Conservation (phyloP, 2,888 invertebrate species). For the Xylophagus ater region DNA sequence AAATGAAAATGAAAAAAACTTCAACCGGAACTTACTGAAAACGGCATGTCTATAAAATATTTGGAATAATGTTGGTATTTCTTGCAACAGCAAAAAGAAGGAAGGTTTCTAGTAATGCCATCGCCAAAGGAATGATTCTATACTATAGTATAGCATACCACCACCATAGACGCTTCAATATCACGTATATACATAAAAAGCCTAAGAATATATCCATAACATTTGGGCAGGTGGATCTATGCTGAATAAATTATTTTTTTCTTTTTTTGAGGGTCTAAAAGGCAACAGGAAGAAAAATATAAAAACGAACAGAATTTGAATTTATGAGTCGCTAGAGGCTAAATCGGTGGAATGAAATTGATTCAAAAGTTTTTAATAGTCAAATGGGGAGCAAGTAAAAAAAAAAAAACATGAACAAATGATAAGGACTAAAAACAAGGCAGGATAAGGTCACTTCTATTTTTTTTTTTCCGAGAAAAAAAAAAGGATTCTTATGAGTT, state of each 20-base stretch:
- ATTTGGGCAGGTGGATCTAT: conserved; percentile 10
- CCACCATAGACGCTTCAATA: no score
- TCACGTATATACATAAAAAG: no score
- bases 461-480: conserved; percentile 4
- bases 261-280: not conserved
- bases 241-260: conserved; percentile 5
- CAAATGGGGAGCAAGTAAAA: conserved; percentile 2
- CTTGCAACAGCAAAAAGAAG: no score
- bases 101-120: no score
- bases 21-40: conserved; percentile 5
- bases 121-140: no score
- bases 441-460: no score
- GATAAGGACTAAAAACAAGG: no score
- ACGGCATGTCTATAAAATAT: conserved; percentile 9
- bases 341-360: conserved; percentile 8
- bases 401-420: conserved; percentile 3
- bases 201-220: no score
- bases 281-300: conserved; percentile 7
- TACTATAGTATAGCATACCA: no score
- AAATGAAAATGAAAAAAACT: no score
- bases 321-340: conserved; percentile 9
- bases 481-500: no score
- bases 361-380: conserved; percentile 9
- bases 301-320: conserved; percentile 9
- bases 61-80: no score